Evolutionary conservation across 2,113 vertebrate species (phyloP).

Genomic region (Dissostichus mawsoni): DNA sequence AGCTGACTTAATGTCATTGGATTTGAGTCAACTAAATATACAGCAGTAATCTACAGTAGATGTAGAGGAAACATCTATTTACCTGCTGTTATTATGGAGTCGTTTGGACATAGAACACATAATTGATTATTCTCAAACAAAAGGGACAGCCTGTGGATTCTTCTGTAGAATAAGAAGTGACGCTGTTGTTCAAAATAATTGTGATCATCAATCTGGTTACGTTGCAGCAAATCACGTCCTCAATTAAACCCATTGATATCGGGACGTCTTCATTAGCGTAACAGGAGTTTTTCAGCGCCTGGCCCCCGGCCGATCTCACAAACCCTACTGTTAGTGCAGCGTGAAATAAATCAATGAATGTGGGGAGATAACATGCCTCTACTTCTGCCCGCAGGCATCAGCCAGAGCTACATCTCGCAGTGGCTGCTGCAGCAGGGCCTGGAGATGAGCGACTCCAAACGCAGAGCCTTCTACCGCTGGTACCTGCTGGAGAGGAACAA

Average conservation of each 20-base stretch:
- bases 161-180: no score
- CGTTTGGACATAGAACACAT: no score
- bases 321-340: not conserved
- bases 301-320: constrained; percentile 17
- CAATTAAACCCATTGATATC: constrained; percentile 34
- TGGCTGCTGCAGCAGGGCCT: constrained; percentile 88
- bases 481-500: constrained; percentile 88
- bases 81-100: no score
- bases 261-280: constrained; percentile 46
- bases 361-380: constrained; percentile 28
- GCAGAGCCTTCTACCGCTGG: constrained; percentile 88
- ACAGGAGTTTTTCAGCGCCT: constrained; percentile 37
- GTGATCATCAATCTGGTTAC: no score
- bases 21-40: no score
- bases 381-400: constrained; percentile 81
- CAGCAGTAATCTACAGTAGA: no score
- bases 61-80: no score
- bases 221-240: constrained; percentile 4
- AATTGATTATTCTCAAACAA: no score
- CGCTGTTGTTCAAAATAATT: no score
- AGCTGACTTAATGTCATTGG: no score
- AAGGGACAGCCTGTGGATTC: no score
- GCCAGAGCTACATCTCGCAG: constrained; percentile 90
- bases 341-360: not conserved
- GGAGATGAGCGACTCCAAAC: constrained; percentile 89